Base-by-base conservation (phyloP, 2,797 vertebrate genomes). In the Pangasius macronema region DNA sequence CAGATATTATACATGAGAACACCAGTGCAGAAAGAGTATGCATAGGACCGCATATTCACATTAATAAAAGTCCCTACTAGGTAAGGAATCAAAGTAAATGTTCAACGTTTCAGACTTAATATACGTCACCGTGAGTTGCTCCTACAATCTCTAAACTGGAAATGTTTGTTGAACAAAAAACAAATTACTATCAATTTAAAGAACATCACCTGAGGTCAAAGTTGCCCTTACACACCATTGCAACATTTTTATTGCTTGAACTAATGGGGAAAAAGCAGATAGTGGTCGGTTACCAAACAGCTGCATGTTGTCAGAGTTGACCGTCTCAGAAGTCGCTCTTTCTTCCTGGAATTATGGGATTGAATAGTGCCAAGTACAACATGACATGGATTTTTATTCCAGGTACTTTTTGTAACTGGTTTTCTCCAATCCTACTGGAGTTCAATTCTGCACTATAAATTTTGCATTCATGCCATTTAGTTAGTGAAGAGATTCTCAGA, bases 401-500 rank as follows among this genome's bases (percentile, higher is more conserved):
- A 7, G 3, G 22, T 7, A 39, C 55, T 27, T 61, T 61, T 33
- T 55, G 22, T 16, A 51, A n/a, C 42, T 42, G 18, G 65, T 42
- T 42, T 11, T 42, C 8, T 79, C 46, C n/a, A 3, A 9, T 14
- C 53, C 33, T 18, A 18, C 46, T 16, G 8, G 8, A 79, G n/a
- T 59, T 80, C 53, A 22, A 0, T 20, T 33, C 77, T 39, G 53
- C 30, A 24, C 20, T 27, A 33, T 79, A 76, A 59, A 77, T 93
- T 91, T 30, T 89, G 85, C 86, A 92, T 94, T 92, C 88, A 91
- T 90, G 16, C 18, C 9, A 0, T 42, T 59, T 27, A 59, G 5
- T 39, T 80, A 27, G 93, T 91, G 93, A 93, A 88, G 59, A 90
- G 90, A 88, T 90, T 88, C 85, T 30, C 76, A 57, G 76, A 24